A percentile compares a stretch with the other conserved stretches of the same genome.
Evolutionary conservation across 1,140 invertebrate genomes (phyloP).

Genomic region (Penaeus indicus): DNA sequence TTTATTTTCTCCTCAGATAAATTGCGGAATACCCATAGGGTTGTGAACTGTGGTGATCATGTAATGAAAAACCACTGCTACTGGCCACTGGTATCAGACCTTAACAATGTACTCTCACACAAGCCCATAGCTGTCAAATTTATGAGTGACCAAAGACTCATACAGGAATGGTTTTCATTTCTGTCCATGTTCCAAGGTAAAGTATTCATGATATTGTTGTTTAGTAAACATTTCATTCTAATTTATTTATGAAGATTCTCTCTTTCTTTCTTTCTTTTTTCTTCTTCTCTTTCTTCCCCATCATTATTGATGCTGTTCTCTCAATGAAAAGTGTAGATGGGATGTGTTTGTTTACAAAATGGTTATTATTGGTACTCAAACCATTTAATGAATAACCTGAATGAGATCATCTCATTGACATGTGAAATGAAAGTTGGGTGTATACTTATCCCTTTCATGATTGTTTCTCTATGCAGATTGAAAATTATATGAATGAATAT

Average conservation of each 20-base stretch:
- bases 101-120: constrained; percentile 97
- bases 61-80: constrained; percentile 99
- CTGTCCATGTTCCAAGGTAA: constrained; percentile 93
- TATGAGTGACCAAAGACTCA: constrained; percentile 85
- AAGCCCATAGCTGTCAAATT: constrained; percentile 90
- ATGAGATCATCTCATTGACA: no score
- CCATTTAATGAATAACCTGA: no score
- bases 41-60: constrained; percentile 91
- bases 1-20: constrained; percentile 74
- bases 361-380: no score
- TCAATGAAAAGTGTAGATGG: no score
- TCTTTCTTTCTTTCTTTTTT: constrained; percentile 4
- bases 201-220: constrained; percentile 7
- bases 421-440: no score
- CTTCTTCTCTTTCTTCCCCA: neutral
- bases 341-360: no score
- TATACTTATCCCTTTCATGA: no score
- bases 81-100: constrained; percentile 96
- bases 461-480: no score
- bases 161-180: constrained; percentile 96
- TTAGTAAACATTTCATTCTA: no score
- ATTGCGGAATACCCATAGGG: constrained; percentile 85
- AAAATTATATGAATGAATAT: no score
- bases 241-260: neutral
- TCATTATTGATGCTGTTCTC: no score